Evolutionary conservation across 2,797 vertebrate genomes (phyloP).

Genomic region (Myiotriccus ornatus): DNA sequence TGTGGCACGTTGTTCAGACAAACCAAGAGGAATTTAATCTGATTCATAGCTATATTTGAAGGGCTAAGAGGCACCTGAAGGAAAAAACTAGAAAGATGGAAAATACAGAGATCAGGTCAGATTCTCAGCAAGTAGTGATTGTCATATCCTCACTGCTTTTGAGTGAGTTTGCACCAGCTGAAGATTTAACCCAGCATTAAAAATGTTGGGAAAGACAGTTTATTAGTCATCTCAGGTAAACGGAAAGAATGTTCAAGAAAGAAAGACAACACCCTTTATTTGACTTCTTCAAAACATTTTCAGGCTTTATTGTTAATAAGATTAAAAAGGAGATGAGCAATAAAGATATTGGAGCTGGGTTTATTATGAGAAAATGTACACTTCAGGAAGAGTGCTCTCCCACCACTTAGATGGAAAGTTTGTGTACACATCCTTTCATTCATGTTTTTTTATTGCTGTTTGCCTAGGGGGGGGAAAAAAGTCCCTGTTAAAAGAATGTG

Average conservation of each 20-base stretch:
- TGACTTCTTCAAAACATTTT: slow-evolving; percentile 72
- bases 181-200: background rate
- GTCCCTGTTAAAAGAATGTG: slow-evolving; percentile 66
- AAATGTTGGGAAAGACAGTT: slow-evolving; percentile 25
- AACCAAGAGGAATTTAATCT: background rate
- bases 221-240: slow-evolving; percentile 66
- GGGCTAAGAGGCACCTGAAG: background rate
- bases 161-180: background rate
- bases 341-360: slow-evolving; percentile 78
- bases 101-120: background rate
- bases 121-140: background rate
- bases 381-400: slow-evolving; percentile 70
- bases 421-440: slow-evolving; percentile 81
- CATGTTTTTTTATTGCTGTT: slow-evolving; percentile 80
- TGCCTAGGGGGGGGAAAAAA: slow-evolving; percentile 60
- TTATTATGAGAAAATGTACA: slow-evolving; percentile 79
- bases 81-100: background rate
- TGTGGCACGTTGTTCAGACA: background rate
- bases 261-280: slow-evolving; percentile 64
- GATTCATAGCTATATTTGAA: background rate
- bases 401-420: slow-evolving; percentile 73
- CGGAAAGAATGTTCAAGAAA: slow-evolving; percentile 58
- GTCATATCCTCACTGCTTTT: background rate
- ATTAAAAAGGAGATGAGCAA: slow-evolving; percentile 79
- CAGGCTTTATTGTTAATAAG: slow-evolving; percentile 76